Evolutionary conservation across 2,113 vertebrate species (phyloP).

Genomic region (Mobula hypostoma): DNA sequence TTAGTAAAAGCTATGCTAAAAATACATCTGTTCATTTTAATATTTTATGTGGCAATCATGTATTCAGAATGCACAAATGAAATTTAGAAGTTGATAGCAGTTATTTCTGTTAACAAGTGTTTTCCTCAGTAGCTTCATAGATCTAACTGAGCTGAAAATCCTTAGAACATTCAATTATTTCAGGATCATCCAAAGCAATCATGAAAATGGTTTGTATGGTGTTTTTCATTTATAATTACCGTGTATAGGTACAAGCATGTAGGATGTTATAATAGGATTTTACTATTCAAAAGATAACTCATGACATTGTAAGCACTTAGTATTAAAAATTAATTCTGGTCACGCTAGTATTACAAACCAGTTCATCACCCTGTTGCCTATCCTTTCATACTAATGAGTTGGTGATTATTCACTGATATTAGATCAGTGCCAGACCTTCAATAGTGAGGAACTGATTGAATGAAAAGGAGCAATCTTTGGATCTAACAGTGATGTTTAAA

Average conservation of each 20-base stretch:
- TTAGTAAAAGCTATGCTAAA: not conserved
- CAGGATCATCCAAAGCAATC: not conserved
- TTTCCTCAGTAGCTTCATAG: not conserved
- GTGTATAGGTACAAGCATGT: not conserved
- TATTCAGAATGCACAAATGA: not conserved
- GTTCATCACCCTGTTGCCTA: not conserved
- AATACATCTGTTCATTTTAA: not conserved
- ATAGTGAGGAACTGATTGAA: not conserved
- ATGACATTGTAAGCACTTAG: not conserved
- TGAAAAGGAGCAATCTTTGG: not conserved
- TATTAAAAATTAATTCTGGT: not conserved
- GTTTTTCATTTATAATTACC: not conserved
- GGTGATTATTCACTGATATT: not conserved
- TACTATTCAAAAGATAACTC: not conserved
- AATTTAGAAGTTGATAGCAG: not conserved
- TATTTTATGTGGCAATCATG: not conserved
- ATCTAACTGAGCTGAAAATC: not conserved
- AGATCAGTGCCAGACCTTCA: not conserved
- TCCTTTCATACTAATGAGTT: not conserved
- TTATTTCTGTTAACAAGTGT: not conserved
- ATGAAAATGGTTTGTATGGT: not conserved
- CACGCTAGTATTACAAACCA: not conserved
- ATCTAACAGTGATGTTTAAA: not conserved
- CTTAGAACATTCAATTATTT: not conserved
- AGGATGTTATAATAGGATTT: not conserved